Evolutionary conservation across 2,797 vertebrate genomes (phyloP), one percentile per base, ranked within the genome.

Genomic region (Diplodus sargus): DNA sequence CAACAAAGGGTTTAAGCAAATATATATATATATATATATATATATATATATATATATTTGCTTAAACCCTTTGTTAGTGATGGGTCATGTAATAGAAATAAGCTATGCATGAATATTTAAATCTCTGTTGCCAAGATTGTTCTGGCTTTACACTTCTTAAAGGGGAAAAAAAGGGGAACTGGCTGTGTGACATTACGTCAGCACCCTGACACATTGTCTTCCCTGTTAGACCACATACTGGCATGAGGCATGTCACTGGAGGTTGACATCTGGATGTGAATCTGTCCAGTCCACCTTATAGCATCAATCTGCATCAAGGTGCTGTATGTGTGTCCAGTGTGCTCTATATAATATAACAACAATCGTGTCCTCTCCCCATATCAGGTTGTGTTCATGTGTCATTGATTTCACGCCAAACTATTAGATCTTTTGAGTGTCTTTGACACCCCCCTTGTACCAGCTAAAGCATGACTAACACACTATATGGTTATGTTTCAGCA

Each of bases 1-100:
- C n/a, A n/a, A n/a, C n/a, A n/a, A n/a, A n/a, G n/a, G n/a, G n/a
- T n/a, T n/a, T n/a, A n/a, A n/a, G n/a, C n/a, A n/a, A n/a, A 60
- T 74, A 74, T 74, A 0, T 43, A 84, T 70, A 60, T 74, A 74
- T 74, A 0, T 43, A 84, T 70, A 60, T 74, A 74, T 74, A 0
- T 43, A 84, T 70, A 60, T 74, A 74, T 74, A 0, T 43, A 7
- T 18, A 22, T 12, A 10, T 52, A 20, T 48, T 52, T 70, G 49
- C 45, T 11, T 60, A 15, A 74, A 70, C 2, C 42, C 47, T 64
- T 74, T 17, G 25, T 10, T 56, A 11, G 5, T 25, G 65, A 73
- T 47, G 75, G 53, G 43, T 22, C 25, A 57, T 49, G 39, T 43
- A 62, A 64, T 17, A 48, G 17, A 57, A 5, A 67, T 48, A 18